Evolutionary conservation across 2,797 vertebrate species (phyloP), one percentile per base, ranked within the genome.

Genomic region (Lemur catta): DNA sequence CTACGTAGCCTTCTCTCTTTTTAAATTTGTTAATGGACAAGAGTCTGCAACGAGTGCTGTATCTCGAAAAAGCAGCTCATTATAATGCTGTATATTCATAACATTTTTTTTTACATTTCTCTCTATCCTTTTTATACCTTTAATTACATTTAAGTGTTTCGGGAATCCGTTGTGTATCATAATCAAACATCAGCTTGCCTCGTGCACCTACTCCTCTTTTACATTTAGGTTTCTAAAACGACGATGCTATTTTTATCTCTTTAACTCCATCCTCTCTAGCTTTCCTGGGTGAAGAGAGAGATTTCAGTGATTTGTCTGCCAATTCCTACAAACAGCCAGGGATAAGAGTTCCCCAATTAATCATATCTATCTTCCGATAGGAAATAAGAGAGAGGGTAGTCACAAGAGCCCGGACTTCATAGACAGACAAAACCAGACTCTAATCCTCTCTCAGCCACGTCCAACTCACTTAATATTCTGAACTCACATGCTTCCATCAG

Each of bases 21-120:
- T 46, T 30, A 17, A 17, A 43, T 33, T 20, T 28, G 57, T 6
- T 52, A 52, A 30, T 0, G 5, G n/a, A 38, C 20, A 52, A 75
- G 24, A 43, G 28, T 59, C 65, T 41, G 20, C 13, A 15, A 35
- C 6, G 30, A 30, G 30, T 9, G 52, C 52, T 41, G 0, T 46
- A 11, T 63, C 84, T 95, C 50, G 46, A 65, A 92, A 93, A 59
- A 90, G 94, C 94, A 90, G 33, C 76, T 84, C 1, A 84, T 87
- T 82, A 61, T 33, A 28, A 71, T 11, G n/a, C 50, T 8, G 24
- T 61, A 33, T 71, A 87, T 84, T 74, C 85, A 61, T 67, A 55
- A 43, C 26, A 4, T 7, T 50, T 61, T 55, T 43, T 55, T 61
- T 43, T 30, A 20, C 1, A 4, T 75, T 35, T 41, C 17, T 17